Evolutionary conservation across 2,888 invertebrate genomes (phyloP), one percentile per base, ranked within the genome.

Genomic region (Clanis bilineata): DNA sequence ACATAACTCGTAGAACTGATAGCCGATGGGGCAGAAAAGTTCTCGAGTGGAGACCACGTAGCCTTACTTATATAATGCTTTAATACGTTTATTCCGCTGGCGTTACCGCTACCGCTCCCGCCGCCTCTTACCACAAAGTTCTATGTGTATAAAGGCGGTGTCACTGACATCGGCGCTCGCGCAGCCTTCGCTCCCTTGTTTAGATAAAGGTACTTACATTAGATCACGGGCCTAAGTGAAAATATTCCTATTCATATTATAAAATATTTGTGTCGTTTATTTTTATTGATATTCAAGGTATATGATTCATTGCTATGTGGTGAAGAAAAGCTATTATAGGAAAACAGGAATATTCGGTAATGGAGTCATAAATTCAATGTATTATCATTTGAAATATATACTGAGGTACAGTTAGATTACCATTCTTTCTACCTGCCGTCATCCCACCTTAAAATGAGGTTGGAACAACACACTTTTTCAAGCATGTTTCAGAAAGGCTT

Each of bases 141-240:
- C 43, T 63, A 56, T 15, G 66, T 60, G 23, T 66, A 68, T 56
- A 57, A 64, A 62, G 64, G 64, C 69, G 74, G 76, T 82, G 88
- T 88, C 87, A 87, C 75, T 86, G 88, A 87, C 88, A 82, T 79
- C 73, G 71, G 79, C 86, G 85, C 82, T 70, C 70, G 85, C 87
- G 88, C 87, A 86, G 79, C 80, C 86, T 85, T 82, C 77, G 71
- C 59, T 61, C 62, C 60, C 69, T 67, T 72, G 70, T 69, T 76
- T 69, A 74, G 74, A 80, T 76, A 76, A 73, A 76, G 72, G 63
- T 69, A 74, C 74, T 64, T 66, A 63, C 70, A 71, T 74, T 75
- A 77, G 77, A 79, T 47, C 47, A 47, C 25, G 47, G 9, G 15
- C 25, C 25, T 51, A 58, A 25, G 15, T 51, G 47, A 39, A 58